phyloP scores from a whole-genome alignment of 92 coral and sea anemone genomes.

The Zoanthus sociatus region DNA sequence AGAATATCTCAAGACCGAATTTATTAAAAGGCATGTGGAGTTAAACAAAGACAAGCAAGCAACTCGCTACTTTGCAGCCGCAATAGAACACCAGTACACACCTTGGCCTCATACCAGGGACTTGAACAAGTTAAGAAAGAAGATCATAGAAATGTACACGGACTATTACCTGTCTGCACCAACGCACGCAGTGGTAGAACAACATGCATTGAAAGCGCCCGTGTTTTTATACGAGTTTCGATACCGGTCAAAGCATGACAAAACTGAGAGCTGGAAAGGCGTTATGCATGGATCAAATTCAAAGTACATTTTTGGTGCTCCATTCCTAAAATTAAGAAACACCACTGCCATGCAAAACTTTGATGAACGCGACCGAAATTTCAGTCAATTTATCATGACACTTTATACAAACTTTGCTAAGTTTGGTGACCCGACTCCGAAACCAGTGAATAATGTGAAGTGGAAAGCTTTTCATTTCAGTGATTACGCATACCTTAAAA shows the following conservation, averaged over 20 bases:
- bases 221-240: constrained; percentile 74
- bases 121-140: constrained; percentile 40
- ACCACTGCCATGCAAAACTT: constrained; percentile 52
- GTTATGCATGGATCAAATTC: constrained; percentile 80
- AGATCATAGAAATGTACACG: constrained; percentile 68
- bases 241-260: constrained; percentile 77
- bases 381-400: constrained; percentile 71
- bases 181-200: constrained; percentile 70
- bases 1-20: background rate
- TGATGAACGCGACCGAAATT: constrained; percentile 76
- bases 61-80: constrained; percentile 25
- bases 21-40: background rate
- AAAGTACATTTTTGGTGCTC: constrained; percentile 85
- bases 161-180: constrained; percentile 83
- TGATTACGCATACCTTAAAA: constrained; percentile 67
- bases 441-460: constrained; percentile 53
- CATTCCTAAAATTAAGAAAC: constrained; percentile 69
- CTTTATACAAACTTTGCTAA: constrained; percentile 88
- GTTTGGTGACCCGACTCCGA: constrained; percentile 85
- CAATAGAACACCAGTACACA: constrained; percentile 66
- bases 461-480: constrained; percentile 69
- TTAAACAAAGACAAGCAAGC: constrained; percentile 3
- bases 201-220: constrained; percentile 61
- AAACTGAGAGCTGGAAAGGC: constrained; percentile 63
- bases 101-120: constrained; percentile 80